Evolutionary conservation across 2,888 invertebrate genomes (phyloP).

Genomic region (Chrysolina americana): DNA sequence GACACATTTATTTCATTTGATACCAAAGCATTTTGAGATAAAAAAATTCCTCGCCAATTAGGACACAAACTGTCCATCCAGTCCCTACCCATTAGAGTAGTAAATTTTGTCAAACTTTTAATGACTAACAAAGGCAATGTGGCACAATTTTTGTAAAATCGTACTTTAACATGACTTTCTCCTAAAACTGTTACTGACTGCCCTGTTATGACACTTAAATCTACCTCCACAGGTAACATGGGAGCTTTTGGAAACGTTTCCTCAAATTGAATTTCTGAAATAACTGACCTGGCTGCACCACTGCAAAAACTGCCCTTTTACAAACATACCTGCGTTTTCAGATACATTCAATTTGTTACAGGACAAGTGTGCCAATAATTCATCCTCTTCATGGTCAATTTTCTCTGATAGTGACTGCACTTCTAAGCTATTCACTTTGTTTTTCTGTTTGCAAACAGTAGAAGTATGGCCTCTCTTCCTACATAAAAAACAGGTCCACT

Average conservation of each 20-base stretch:
- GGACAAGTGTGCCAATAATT: constrained; percentile 14
- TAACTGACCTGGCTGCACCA: constrained; percentile 26
- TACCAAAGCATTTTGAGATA: background rate
- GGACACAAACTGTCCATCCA: constrained; percentile 27
- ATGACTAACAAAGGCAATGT: constrained; percentile 23
- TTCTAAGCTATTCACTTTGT: constrained; percentile 8
- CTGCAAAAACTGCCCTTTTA: constrained; percentile 9
- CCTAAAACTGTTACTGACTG: constrained; percentile 23
- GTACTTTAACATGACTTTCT: constrained; percentile 13
- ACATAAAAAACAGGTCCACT: constrained; percentile 17
- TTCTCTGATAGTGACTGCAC: constrained; percentile 3
- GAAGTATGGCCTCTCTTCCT: constrained; percentile 15
- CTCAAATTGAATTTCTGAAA: constrained; percentile 7
- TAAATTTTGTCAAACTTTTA: constrained; percentile 13
- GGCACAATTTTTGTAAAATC: background rate
- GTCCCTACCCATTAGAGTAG: constrained; percentile 25
- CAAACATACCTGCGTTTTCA: constrained; percentile 5
- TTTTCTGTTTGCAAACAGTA: constrained; percentile 6
- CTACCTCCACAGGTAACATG: constrained; percentile 1
- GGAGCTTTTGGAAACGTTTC: constrained; percentile 7
- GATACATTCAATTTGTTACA: constrained; percentile 17
- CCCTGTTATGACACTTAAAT: constrained; percentile 25
- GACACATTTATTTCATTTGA: constrained; percentile 5
- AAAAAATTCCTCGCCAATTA: constrained; percentile 6
- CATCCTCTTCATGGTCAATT: constrained; percentile 1